Conservation (phyloP, 2,113 vertebrate species). For the Tapirus terrestris region DNA sequence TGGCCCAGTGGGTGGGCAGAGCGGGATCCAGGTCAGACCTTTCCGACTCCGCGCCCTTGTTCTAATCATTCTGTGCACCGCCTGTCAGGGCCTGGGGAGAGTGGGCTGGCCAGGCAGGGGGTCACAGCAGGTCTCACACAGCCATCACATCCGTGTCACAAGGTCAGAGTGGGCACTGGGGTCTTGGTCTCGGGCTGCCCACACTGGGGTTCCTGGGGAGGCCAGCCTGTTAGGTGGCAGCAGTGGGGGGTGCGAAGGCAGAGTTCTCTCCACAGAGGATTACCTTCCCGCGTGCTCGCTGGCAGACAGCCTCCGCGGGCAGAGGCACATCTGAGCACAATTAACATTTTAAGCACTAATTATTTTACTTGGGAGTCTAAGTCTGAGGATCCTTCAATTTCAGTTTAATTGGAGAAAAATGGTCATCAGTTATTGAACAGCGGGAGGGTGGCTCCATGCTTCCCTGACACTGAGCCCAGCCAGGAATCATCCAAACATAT, state of each 20-base stretch:
- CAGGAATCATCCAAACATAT: neutral
- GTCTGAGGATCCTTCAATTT: conserved; percentile 73
- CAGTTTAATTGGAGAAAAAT: conserved; percentile 79
- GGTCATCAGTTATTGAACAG: conserved; percentile 69
- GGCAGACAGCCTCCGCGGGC: neutral
- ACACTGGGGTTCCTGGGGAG: rapidly evolving
- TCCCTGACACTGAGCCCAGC: neutral
- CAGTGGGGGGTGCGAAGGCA: rapidly evolving
- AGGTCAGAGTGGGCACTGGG: neutral
- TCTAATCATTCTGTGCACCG: neutral
- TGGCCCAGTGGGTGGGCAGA: neutral
- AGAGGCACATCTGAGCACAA: conserved; percentile 67
- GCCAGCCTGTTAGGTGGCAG: rapidly evolving
- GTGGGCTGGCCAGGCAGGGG: neutral
- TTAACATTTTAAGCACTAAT: conserved; percentile 80
- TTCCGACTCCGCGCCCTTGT: neutral
- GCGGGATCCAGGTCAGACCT: neutral
- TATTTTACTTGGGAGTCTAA: conserved; percentile 65
- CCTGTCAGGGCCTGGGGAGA: neutral
- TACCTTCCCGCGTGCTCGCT: neutral
- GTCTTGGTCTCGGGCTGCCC: neutral
- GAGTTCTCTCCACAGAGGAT: neutral
- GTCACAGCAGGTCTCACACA: neutral
- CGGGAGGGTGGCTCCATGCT: conserved; percentile 40
- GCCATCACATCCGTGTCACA: neutral